Evolutionary conservation across 2,888 invertebrate genomes (phyloP).

Genomic region (Sylvicola cinctus): DNA sequence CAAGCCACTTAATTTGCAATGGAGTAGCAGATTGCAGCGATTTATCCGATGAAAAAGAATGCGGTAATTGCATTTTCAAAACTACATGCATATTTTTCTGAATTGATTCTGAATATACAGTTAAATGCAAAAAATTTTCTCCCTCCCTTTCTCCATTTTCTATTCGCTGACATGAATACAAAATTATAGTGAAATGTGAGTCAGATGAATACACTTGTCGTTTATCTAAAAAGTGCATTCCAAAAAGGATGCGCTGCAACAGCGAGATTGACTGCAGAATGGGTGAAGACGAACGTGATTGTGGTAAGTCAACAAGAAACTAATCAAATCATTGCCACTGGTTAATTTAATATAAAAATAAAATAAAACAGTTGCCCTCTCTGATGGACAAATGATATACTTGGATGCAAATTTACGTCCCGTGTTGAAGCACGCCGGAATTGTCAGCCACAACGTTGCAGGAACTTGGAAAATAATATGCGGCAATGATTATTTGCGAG

Average conservation of each 20-base stretch:
- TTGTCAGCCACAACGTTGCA: conserved; percentile 36
- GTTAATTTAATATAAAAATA: background rate
- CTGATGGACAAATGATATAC: conserved; percentile 37
- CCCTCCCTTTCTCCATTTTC: conserved; percentile 1
- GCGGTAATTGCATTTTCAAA: conserved; percentile 31
- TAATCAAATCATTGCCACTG: background rate
- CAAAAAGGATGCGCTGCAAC: conserved; percentile 39
- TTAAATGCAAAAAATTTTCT: no score
- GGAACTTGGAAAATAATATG: conserved; percentile 48
- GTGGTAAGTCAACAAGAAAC: conserved; percentile 35
- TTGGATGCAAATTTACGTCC: conserved; percentile 41
- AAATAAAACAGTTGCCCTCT: conserved; percentile 35
- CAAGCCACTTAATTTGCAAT: conserved; percentile 44
- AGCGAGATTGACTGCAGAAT: conserved; percentile 38
- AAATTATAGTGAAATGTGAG: conserved; percentile 31
- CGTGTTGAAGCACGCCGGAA: conserved; percentile 34
- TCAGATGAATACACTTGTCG: conserved; percentile 39
- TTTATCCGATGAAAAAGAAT: conserved; percentile 50
- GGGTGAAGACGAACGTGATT: conserved; percentile 60
- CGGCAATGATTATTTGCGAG: conserved; percentile 18
- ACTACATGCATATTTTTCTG: conserved; percentile 1
- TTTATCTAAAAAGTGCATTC: conserved; percentile 40
- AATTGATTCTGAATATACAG: background rate
- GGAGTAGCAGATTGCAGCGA: conserved; percentile 53
- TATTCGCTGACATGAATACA: conserved; percentile 1